Percentiles rank a stretch among this genome's conserved stretches.
Conservation (phyloP, 37 sponge, comb jelly and placozoan species). For the Aphrocallistes beatrix region DNA sequence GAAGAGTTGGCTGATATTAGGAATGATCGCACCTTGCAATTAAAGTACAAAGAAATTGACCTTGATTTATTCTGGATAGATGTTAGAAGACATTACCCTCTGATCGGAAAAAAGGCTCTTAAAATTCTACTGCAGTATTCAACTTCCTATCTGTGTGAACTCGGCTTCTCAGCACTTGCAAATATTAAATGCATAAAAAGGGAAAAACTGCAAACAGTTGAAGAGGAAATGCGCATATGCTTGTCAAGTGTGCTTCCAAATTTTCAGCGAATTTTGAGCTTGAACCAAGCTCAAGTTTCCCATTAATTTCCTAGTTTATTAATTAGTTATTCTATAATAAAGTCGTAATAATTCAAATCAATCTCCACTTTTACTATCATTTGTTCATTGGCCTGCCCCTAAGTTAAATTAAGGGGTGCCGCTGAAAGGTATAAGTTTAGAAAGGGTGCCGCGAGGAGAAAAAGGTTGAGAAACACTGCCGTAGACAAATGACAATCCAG, state of each 20-base stretch:
- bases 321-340: too few species aligned
- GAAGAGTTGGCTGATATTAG: conserved; percentile 15
- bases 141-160: background rate
- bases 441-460: too few species aligned
- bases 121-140: background rate
- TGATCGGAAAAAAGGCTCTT: background rate
- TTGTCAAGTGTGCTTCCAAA: background rate
- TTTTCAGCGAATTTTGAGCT: background rate
- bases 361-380: too few species aligned
- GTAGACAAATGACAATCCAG: too few species aligned
- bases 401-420: too few species aligned
- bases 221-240: background rate
- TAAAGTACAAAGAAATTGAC: background rate
- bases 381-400: too few species aligned
- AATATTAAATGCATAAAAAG: background rate
- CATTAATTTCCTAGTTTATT: too few species aligned
- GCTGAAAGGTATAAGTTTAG: too few species aligned
- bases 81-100: background rate
- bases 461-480: too few species aligned
- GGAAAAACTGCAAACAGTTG: background rate
- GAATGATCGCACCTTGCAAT: background rate
- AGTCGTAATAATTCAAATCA: too few species aligned
- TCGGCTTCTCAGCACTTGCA: background rate
- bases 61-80: background rate
- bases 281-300: background rate